phyloP scores from a whole-genome alignment of 2,797 vertebrate species.

The Phoxinus dragarum region DNA sequence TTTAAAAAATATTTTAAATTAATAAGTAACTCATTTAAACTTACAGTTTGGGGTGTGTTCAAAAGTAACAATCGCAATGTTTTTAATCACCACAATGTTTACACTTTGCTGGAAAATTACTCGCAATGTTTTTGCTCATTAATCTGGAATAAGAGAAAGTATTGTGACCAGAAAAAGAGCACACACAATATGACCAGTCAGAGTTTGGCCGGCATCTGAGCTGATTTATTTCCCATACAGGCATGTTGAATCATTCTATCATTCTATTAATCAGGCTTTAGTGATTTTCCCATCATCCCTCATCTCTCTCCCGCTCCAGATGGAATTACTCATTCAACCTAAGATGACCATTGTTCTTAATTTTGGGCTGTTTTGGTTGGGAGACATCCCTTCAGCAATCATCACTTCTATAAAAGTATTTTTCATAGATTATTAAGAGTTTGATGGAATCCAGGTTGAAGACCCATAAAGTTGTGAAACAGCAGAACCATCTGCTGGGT shows the following conservation, averaged over 20 bases:
- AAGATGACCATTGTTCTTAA: slow-evolving; percentile 29
- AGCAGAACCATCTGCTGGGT: slow-evolving; percentile 17
- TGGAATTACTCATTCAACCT: slow-evolving; percentile 39
- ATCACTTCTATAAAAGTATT: slow-evolving; percentile 24
- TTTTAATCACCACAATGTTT: slow-evolving; percentile 4
- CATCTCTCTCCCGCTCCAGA: slow-evolving; percentile 18
- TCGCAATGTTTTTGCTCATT: slow-evolving; percentile 21
- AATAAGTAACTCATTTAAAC: not conserved
- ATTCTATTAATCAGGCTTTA: slow-evolving; percentile 40
- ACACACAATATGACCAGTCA: not conserved
- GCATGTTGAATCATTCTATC: slow-evolving; percentile 24
- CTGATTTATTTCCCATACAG: slow-evolving; percentile 1
- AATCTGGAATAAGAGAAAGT: slow-evolving; percentile 18
- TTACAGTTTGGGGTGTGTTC: not conserved
- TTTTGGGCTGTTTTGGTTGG: slow-evolving; percentile 11
- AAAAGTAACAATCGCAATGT: not conserved
- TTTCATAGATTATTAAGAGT: slow-evolving; percentile 36
- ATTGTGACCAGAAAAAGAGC: not conserved
- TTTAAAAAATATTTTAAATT: too few species aligned
- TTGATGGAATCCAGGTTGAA: slow-evolving; percentile 26
- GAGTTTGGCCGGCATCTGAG: slow-evolving; percentile 15
- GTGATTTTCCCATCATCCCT: slow-evolving; percentile 41
- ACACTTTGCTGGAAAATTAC: not conserved
- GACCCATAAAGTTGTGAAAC: slow-evolving; percentile 17
- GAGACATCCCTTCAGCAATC: slow-evolving; percentile 15